These are phyloP conservation scores for Neosilurus mollespiculum DNA, from an alignment of 2,797 vertebrate genomes.

Conservation along the genomic window DNA sequence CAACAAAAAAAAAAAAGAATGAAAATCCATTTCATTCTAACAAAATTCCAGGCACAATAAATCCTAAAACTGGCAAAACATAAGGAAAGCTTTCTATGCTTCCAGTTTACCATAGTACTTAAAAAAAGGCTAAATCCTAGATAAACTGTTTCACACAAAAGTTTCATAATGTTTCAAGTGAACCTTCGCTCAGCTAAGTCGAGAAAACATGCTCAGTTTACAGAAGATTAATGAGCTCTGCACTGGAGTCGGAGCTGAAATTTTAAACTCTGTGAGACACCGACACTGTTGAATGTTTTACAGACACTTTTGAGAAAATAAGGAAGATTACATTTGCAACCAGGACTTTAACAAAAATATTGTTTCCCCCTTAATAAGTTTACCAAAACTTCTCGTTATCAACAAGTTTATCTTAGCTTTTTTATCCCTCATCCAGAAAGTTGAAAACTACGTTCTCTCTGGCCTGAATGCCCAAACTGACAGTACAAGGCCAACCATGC, in stretches of 20 bases:
- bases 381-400: neutral
- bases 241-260: slow-evolving; percentile 60
- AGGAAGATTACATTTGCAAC: slow-evolving; percentile 40
- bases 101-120: neutral
- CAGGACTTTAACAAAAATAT: slow-evolving; percentile 13
- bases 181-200: slow-evolving; percentile 10
- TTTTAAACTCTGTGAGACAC: slow-evolving; percentile 38
- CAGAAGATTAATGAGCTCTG: slow-evolving; percentile 60
- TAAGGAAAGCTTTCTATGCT: neutral
- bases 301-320: slow-evolving; percentile 45
- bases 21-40: neutral
- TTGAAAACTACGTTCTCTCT: slow-evolving; percentile 11
- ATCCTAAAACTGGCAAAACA: slow-evolving; percentile 6
- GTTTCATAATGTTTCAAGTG: slow-evolving; percentile 14
- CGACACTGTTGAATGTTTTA: slow-evolving; percentile 65
- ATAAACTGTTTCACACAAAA: slow-evolving; percentile 20
- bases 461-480: slow-evolving; percentile 15
- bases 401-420: neutral
- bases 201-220: slow-evolving; percentile 49
- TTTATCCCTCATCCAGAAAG: neutral
- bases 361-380: neutral
- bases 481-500: slow-evolving; percentile 33
- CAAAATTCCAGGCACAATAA: neutral
- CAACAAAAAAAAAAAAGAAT: neutral
- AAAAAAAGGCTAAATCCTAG: neutral